These are phyloP conservation scores for Ichneumoninae sp. DNA, from an alignment of 2,888 invertebrate species.

Conservation along the genomic window DNA sequence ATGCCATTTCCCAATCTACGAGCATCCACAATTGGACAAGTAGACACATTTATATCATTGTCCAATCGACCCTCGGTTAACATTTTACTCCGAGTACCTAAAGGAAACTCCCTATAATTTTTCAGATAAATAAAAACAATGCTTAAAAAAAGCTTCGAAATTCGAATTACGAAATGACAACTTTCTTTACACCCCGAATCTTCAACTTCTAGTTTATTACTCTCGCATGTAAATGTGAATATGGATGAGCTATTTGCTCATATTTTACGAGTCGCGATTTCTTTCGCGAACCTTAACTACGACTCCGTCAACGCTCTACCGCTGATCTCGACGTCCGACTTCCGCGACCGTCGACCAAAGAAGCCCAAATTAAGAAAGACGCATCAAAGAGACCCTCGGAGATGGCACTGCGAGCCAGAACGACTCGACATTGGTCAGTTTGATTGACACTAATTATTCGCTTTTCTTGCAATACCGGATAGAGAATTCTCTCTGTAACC, in stretches of 20 bases:
- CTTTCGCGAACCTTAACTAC: conserved; percentile 52
- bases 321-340: conserved; percentile 35
- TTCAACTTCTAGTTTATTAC: neutral
- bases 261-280: neutral
- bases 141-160: neutral
- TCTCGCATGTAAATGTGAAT: neutral
- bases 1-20: too few species aligned
- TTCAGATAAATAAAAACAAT: too few species aligned
- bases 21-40: too few species aligned
- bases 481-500: conserved; percentile 17
- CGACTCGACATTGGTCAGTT: conserved; percentile 44
- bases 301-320: conserved; percentile 48
- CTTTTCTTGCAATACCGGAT: conserved; percentile 13
- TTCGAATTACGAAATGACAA: neutral
- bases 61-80: neutral
- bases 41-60: neutral
- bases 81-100: too few species aligned
- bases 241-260: neutral
- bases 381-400: conserved; percentile 13
- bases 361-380: conserved; percentile 33
- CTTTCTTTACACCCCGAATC: neutral
- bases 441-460: conserved; percentile 67
- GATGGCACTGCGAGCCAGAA: conserved; percentile 4
- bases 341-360: conserved; percentile 17
- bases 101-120: too few species aligned